Evolutionary conservation across 2,888 invertebrate genomes (phyloP), one percentile per base, ranked within the genome.

Genomic region (Cistogaster globosa): DNA sequence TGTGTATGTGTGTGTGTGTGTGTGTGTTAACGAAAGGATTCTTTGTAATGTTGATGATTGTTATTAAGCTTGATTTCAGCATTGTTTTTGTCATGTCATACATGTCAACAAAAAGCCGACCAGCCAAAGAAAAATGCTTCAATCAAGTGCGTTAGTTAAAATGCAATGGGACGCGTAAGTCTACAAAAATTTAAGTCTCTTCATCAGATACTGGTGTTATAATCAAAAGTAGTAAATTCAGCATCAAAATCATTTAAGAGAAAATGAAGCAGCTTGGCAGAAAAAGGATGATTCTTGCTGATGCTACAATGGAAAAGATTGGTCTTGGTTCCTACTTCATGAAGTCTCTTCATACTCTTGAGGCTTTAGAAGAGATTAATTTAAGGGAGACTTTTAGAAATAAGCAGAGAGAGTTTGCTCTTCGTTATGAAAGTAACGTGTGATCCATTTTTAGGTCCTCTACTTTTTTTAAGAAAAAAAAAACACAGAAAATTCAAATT

Each of bases 71-170:
- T 84, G 71, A 81, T 81, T 84, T 84, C 26, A 48, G 68, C 63
- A 81, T 81, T 84, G 77, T 84, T 72, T 69, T 77, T 84, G 81
- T 84, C 76, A 77, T 77, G 72, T 84, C 81, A 69, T 57, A 58
- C 81, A 57, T 77, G 51, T 26, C 72, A 81, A 74, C 26, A 69
- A 62, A 67, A 45, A 67, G 16, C 62, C 78, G 72, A 36, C 74
- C 53, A 45, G 18, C 55, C 68, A 45, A 14, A 57, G 1, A 57
- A 32, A 36, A 22, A 48, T 57, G 14, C 7, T 12, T 1, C 0
- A 32, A 26, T 22, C 12, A 12, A 32, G 18, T 26, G n/a, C 60
- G 55, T 57, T 14, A 0, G n/a, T 11, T 53, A 14, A 51, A 58
- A 58, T 51, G 48, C 2, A 38, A 72, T 26, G 12, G 51, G 57